phyloP scores from a whole-genome alignment of 2,113 vertebrate species.

The Misgurnus anguillicaudatus region DNA sequence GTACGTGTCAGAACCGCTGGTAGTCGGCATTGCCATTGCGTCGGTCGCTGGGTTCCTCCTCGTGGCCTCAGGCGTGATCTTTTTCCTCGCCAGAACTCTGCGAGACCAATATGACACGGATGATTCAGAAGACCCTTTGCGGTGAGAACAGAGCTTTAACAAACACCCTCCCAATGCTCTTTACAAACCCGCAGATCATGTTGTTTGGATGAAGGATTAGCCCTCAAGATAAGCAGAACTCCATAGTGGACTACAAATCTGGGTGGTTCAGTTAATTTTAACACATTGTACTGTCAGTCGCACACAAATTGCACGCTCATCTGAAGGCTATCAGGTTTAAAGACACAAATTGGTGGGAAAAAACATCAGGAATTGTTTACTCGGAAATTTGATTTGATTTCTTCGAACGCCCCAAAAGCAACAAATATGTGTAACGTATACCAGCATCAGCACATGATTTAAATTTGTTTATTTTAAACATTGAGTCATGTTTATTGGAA shows the following conservation, averaged over 20 bases:
- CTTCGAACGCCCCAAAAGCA: background rate
- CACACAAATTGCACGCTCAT: background rate
- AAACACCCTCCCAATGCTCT: background rate
- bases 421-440: background rate
- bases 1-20: slow-evolving; percentile 87
- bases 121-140: slow-evolving; percentile 75
- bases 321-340: background rate
- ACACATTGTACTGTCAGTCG: background rate
- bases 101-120: slow-evolving; percentile 80
- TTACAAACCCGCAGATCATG: background rate
- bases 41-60: slow-evolving; percentile 85
- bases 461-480: slow-evolving; percentile 6
- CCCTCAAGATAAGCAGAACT: background rate
- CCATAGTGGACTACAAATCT: slow-evolving; percentile 5
- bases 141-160: slow-evolving; percentile 71
- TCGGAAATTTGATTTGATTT: slow-evolving; percentile 15
- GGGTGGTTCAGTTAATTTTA: background rate
- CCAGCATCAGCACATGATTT: background rate
- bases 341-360: no score
- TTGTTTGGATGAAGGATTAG: background rate
- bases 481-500: slow-evolving; percentile 45
- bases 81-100: slow-evolving; percentile 83
- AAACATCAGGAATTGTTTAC: background rate
- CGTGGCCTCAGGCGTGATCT: slow-evolving; percentile 78
- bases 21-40: slow-evolving; percentile 85